These are phyloP conservation scores for Drosophila hydei DNA, from an alignment of 1,140 invertebrate genomes.

Conservation along the genomic window DNA sequence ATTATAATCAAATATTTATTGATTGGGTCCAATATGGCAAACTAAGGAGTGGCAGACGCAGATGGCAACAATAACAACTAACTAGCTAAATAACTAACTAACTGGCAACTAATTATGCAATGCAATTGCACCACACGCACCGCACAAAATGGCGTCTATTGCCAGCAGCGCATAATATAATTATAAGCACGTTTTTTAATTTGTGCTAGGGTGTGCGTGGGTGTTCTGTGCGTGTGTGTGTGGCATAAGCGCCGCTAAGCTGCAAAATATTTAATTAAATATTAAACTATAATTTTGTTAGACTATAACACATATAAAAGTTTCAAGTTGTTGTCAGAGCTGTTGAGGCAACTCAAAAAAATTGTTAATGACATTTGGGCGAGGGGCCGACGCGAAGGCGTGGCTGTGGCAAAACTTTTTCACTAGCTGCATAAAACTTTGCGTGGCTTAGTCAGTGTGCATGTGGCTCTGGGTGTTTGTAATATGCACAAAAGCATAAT, in stretches of 20 bases:
- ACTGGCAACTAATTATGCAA: constrained; percentile 61
- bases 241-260: constrained; percentile 48
- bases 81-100: constrained; percentile 29
- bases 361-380: constrained; percentile 74
- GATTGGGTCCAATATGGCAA: constrained; percentile 55
- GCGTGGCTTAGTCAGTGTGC: constrained; percentile 52
- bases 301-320: constrained; percentile 55
- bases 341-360: constrained; percentile 55
- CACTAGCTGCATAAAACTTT: constrained; percentile 60
- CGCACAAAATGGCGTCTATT: constrained; percentile 37
- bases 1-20: constrained; percentile 80
- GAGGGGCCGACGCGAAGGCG: neutral
- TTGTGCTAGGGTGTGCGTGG: neutral
- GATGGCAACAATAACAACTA: constrained; percentile 21
- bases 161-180: constrained; percentile 51
- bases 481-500: constrained; percentile 78
- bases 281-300: constrained; percentile 77
- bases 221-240: neutral
- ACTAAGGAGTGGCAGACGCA: neutral
- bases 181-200: constrained; percentile 47
- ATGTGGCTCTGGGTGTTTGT: constrained; percentile 38
- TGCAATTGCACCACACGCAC: constrained; percentile 29
- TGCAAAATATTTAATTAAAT: constrained; percentile 73
- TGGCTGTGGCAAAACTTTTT: constrained; percentile 51
- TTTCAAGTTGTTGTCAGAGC: constrained; percentile 63